These are phyloP conservation scores for Helostoma temminkii DNA, from an alignment of 2,797 vertebrate genomes.

Conservation along the genomic window DNA sequence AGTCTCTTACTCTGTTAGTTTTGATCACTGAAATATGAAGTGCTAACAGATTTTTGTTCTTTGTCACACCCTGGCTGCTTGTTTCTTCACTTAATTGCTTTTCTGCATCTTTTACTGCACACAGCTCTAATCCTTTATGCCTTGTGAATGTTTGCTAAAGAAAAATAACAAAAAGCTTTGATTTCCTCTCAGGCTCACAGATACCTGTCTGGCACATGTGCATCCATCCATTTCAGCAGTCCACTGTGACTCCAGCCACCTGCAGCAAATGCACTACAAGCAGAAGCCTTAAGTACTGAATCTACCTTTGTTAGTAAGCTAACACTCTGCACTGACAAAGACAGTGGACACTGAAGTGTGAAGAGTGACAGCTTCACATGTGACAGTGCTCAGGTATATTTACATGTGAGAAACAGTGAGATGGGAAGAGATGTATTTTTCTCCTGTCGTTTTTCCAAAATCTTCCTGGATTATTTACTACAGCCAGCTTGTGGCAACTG, in stretches of 20 bases:
- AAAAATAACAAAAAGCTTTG: constrained; percentile 47
- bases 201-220: constrained; percentile 55
- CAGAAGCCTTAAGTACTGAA: constrained; percentile 47
- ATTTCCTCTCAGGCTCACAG: constrained; percentile 31
- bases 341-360: neutral
- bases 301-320: constrained; percentile 45
- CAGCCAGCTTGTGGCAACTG: constrained; percentile 43
- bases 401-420: constrained; percentile 2
- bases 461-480: constrained; percentile 35
- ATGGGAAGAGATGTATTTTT: constrained; percentile 20
- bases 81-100: constrained; percentile 1
- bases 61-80: neutral
- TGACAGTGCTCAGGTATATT: constrained; percentile 18
- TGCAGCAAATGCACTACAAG: constrained; percentile 46
- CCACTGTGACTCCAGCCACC: constrained; percentile 51
- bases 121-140: constrained; percentile 20
- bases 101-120: constrained; percentile 8
- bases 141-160: constrained; percentile 32
- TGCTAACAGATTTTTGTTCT: neutral
- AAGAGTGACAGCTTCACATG: constrained; percentile 8
- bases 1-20: too few species aligned
- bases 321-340: constrained; percentile 9
- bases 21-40: neutral
- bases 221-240: constrained; percentile 47
- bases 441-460: constrained; percentile 7